Conservation (phyloP, 2,113 vertebrate species). For the Pseudolaguvia tuberculata region DNA sequence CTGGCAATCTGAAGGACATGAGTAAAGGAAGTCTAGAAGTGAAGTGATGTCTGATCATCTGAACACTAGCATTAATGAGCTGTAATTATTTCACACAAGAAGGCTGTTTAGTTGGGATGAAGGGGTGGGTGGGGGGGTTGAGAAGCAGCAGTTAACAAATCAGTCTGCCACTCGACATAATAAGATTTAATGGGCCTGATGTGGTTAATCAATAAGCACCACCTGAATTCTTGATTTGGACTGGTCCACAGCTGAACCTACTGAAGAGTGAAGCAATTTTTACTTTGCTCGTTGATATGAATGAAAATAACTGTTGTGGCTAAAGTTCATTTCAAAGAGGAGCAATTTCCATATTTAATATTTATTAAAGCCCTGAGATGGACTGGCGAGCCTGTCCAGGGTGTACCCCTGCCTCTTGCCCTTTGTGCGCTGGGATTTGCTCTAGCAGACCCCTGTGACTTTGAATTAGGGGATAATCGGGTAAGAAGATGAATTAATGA, state of each 20-base stretch:
- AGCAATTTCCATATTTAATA: too few relatives aligned
- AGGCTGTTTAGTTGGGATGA: conserved; percentile 43
- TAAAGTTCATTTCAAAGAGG: neutral
- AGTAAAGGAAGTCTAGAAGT: conserved; percentile 34
- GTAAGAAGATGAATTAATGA: too few relatives aligned
- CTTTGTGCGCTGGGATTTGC: too few relatives aligned
- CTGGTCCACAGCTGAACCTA: neutral
- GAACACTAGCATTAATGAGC: conserved; percentile 66
- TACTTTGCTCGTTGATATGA: neutral
- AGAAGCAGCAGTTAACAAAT: conserved; percentile 44
- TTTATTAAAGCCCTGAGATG: too few relatives aligned
- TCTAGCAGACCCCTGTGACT: too few relatives aligned
- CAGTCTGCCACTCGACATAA: conserved; percentile 25
- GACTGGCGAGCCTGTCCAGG: too few relatives aligned
- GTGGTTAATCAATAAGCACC: neutral
- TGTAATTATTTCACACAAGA: conserved; percentile 65
- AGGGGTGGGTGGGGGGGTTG: neutral
- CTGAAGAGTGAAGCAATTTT: neutral
- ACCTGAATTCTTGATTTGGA: neutral
- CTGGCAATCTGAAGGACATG: conserved; percentile 61
- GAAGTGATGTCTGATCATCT: conserved; percentile 40
- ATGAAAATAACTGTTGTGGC: neutral
- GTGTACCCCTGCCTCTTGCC: too few relatives aligned
- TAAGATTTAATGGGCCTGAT: conserved; percentile 15
- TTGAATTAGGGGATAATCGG: too few relatives aligned